Conservation (phyloP, 1,140 invertebrate genomes). For the Heliconius hermathena region DNA sequence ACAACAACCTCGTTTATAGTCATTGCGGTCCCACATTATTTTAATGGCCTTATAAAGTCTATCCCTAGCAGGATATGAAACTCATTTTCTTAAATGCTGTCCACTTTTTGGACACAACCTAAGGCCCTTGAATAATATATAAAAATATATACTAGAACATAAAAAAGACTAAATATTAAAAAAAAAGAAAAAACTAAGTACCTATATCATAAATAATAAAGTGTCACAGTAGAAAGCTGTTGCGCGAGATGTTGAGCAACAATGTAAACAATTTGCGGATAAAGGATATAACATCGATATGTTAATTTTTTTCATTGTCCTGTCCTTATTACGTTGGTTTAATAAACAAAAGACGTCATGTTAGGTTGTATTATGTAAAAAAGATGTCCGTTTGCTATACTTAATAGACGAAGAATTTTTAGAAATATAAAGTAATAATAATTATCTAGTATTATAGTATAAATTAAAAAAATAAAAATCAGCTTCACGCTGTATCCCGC, state of each 20-base stretch:
- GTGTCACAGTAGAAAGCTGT: conserved; percentile 12
- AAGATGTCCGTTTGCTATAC: not conserved
- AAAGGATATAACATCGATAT: conserved; percentile 10
- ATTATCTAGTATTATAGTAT: too few relatives aligned
- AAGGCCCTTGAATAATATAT: not conserved
- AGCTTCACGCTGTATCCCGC: too few relatives aligned
- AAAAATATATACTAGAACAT: not conserved
- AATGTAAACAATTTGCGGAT: conserved; percentile 2
- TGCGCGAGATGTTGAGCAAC: not conserved
- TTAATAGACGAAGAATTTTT: too few relatives aligned
- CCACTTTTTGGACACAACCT: too few relatives aligned
- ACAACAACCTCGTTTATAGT: too few relatives aligned
- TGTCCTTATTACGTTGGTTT: not conserved
- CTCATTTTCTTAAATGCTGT: too few relatives aligned
- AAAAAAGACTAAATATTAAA: not conserved
- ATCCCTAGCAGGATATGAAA: too few relatives aligned
- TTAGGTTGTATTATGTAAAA: not conserved
- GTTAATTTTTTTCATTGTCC: conserved; percentile 9
- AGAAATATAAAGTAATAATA: too few relatives aligned
- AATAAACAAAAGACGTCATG: not conserved
- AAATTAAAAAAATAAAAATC: too few relatives aligned
- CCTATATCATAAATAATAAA: conserved; percentile 3
- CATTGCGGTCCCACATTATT: too few relatives aligned
- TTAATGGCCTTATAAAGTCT: too few relatives aligned
- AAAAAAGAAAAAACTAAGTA: not conserved